phyloP scores from a whole-genome alignment of 2,113 vertebrate genomes.

The Rattus rattus region DNA sequence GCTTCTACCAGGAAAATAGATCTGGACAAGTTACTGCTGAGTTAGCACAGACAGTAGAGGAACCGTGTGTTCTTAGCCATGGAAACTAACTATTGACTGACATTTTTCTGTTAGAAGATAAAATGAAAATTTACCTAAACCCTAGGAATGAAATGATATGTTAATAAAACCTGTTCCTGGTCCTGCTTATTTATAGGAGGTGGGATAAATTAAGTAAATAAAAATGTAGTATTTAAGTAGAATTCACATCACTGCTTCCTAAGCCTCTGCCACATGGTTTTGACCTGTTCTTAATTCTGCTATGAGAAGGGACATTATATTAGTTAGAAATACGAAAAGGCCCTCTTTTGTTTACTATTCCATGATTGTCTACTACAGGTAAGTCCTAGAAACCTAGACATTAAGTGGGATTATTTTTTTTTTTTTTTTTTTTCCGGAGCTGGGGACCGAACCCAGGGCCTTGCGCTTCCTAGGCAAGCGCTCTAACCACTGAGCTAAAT shows the following conservation, averaged over 20 bases:
- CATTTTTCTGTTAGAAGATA: not conserved
- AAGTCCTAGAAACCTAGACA: conserved; percentile 7
- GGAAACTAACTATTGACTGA: conserved; percentile 12
- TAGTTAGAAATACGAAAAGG: conserved; percentile 37
- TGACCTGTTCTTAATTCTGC: conserved; percentile 43
- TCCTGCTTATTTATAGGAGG: not conserved
- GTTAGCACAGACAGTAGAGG: not conserved
- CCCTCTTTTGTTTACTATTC: conserved; percentile 6
- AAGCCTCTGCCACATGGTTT: conserved; percentile 22
- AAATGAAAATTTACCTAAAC: not conserved
- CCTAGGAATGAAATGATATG: not conserved
- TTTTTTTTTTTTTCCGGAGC: no score
- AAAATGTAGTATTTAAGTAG: conserved; percentile 47
- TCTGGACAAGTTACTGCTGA: not conserved
- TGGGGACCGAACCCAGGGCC: no score
- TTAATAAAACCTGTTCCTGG: conserved; percentile 44
- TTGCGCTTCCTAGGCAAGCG: no score
- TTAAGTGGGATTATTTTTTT: not conserved
- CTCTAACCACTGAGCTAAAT: no score
- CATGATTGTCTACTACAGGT: not conserved
- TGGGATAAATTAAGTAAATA: conserved; percentile 26
- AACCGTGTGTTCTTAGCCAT: conserved; percentile 32
- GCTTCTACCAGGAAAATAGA: not conserved
- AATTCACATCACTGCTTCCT: conserved; percentile 30
- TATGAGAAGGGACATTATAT: not conserved